A percentile compares a stretch with the other conserved stretches of the same genome.
Evolutionary conservation across 2,888 invertebrate genomes (phyloP).

Genomic region (Eulithis prunata): DNA sequence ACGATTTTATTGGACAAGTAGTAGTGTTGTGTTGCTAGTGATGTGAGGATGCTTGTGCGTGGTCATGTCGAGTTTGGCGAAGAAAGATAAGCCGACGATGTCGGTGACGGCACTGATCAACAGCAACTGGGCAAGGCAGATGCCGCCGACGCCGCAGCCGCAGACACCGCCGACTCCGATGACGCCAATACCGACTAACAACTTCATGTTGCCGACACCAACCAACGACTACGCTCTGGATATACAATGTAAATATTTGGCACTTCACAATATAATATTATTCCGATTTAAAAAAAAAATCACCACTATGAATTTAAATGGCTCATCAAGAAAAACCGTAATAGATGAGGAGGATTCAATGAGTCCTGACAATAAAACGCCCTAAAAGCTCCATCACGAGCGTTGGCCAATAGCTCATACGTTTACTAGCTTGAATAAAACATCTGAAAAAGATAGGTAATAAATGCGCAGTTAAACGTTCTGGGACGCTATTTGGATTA

Average conservation of each 20-base stretch:
- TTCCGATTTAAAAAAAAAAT: background rate
- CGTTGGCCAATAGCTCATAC: no score
- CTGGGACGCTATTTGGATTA: no score
- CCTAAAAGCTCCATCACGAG: no score
- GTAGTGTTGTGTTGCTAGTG: conserved; percentile 70
- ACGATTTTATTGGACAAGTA: conserved; percentile 49
- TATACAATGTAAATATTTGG: conserved; percentile 77
- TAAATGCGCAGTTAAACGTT: background rate
- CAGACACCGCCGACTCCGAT: conserved; percentile 58
- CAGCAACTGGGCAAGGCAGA: conserved; percentile 84
- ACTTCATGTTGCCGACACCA: conserved; percentile 65
- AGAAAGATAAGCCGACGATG: conserved; percentile 94
- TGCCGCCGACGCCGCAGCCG: conserved; percentile 61
- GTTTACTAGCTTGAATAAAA: no score
- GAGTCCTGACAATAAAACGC: background rate
- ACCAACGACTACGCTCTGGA: conserved; percentile 76
- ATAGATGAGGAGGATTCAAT: no score
- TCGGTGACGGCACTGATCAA: conserved; percentile 93
- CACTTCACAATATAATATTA: background rate
- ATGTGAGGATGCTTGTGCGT: conserved; percentile 80
- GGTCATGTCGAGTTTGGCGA: conserved; percentile 87
- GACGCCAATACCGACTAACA: conserved; percentile 53
- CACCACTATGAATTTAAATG: background rate
- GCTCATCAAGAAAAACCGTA: background rate
- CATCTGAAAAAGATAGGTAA: background rate